Evolutionary conservation across 2,888 invertebrate genomes (phyloP), one percentile per base, ranked within the genome.

Genomic region (Xylota segnis): DNA sequence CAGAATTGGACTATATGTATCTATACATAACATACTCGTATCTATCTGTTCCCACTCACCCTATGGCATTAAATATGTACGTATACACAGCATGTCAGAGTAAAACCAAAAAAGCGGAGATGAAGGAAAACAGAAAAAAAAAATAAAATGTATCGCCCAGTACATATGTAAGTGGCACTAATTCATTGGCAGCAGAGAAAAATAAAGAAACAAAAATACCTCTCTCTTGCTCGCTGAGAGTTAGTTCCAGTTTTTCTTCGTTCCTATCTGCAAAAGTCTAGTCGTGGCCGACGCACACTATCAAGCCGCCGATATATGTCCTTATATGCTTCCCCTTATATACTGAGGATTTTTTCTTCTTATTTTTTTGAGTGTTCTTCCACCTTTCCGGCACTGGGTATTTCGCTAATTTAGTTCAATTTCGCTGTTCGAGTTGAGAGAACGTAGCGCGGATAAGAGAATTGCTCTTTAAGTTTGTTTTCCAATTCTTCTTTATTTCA

Each of bases 91-190:
- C n/a, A n/a, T n/a, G 29, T 66, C 65, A 52, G 29, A 10, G n/a
- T 23, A 63, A 34, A 23, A 54, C 34, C 34, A 2, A 66, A 71
- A n/a, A 12, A 34, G 61, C 56, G 59, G 43, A 50, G 14, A 18
- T 34, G 50, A 47, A 32, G 14, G 23, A 34, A 12, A 32, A 40
- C 14, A 7, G n/a, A 12, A 50, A 6, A 65, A n/a, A n/a, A n/a
- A n/a, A n/a, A n/a, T n/a, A n/a, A n/a, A 40, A 56, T 3, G 29
- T 43, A 45, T 29, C 9, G 9, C 16, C 12, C 37, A 27, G 68
- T 82, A 82, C 12, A 82, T 86, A 82, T 82, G 71, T 76, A 82
- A 86, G 71, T 76, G 82, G 65, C 81, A 82, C 81, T 86, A 86
- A 86, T 86, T 84, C 81, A 86, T 86, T 81, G 84, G 84, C 59